These are phyloP conservation scores for Sparus aurata DNA, from an alignment of 2,797 vertebrate genomes.

Conservation along the genomic window DNA sequence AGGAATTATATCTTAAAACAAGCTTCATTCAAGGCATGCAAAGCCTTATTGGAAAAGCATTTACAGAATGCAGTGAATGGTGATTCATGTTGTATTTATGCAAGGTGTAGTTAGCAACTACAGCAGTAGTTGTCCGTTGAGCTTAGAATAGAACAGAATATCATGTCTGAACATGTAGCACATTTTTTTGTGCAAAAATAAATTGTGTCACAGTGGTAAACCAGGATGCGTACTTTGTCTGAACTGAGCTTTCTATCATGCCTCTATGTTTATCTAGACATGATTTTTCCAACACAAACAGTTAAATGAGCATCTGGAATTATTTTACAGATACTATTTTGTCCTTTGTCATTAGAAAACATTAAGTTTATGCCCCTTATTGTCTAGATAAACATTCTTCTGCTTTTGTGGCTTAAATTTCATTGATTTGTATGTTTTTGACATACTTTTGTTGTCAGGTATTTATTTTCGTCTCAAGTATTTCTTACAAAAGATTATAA, in stretches of 20 bases:
- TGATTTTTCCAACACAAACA: slow-evolving; percentile 3
- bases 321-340: not conserved
- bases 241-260: not conserved
- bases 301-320: not conserved
- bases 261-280: slow-evolving; percentile 2
- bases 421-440: slow-evolving; percentile 3
- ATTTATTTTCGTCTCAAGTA: not conserved
- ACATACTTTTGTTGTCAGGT: not conserved
- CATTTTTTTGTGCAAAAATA: not conserved
- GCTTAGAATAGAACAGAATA: not conserved
- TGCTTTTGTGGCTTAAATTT: not conserved
- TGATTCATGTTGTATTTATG: not conserved
- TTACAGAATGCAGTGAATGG: no score
- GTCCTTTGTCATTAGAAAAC: not conserved
- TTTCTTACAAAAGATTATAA: not conserved
- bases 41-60: not conserved
- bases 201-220: not conserved
- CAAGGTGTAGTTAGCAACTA: not conserved
- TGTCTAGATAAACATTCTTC: not conserved
- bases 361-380: not conserved
- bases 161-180: not conserved
- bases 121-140: not conserved
- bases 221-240: not conserved
- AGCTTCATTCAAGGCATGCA: not conserved
- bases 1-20: not conserved